Evolutionary conservation across 2,113 vertebrate genomes (phyloP), one percentile per base, ranked within the genome.

Genomic region (Ahaetulla prasina): DNA sequence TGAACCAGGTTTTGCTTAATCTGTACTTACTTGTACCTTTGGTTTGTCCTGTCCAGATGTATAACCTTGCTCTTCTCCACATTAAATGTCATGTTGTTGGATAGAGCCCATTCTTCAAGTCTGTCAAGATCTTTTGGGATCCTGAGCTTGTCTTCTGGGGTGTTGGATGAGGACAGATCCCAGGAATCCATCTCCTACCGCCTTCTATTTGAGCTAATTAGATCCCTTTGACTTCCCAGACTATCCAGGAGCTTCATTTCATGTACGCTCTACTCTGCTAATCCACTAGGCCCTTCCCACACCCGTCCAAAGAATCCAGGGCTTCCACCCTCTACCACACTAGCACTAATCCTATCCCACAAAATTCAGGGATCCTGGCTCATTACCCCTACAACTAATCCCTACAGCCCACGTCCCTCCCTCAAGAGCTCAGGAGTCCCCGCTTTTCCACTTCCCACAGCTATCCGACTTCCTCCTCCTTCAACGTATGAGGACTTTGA

Each of bases 401-500:
- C 35, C 92, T 88, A 88, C 30, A 50, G 49, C 87, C 84, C 52
- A 6, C 63, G 90, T 30, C 91, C 86, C 85, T 47, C 57, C 60
- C 85, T 84, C 49, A 50, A 50, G 92, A 93, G 89, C 92, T 89
- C 90, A 91, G 74, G 35, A 10, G 12, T 20, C 8, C 50, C 68
- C 27, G 8, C 9, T 60, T 8, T 43, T 55, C 30, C 22, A 49
- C 43, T 74, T 55, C 60, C 54, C 30, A 35, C 43, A 2, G 9
- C n/a, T n/a, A 25, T 35, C 23, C 45, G 11, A 4, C 49, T 27
- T n/a, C 27, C 68, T 43, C 68, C 91, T 87, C 55, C 91, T 87
- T 92, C 94, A 97, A 91, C 95, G 96, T 35, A 97, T 94, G 93
- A 97, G 93, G 27, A 97, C 95, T 7, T 97, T 97, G 98, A 97